Evolutionary conservation across 2,888 invertebrate species (phyloP).

Genomic region (Diloba caeruleocephala): DNA sequence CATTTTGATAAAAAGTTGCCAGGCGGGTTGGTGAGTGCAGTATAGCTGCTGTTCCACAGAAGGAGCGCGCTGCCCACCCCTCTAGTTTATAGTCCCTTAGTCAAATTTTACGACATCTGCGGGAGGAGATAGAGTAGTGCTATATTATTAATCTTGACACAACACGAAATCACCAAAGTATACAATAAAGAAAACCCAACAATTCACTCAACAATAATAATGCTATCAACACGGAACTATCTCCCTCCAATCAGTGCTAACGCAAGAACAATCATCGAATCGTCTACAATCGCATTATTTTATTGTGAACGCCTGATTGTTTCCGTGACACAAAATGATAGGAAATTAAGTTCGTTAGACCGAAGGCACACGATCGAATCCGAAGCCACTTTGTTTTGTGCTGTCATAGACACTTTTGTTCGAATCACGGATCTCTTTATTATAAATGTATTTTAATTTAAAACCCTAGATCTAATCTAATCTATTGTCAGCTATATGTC

Average conservation of each 20-base stretch:
- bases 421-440: no score
- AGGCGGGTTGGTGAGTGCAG: no score
- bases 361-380: constrained; percentile 4
- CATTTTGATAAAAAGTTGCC: no score
- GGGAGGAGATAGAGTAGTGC: no score
- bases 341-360: constrained; percentile 40
- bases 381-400: constrained; percentile 2
- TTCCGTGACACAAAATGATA: constrained; percentile 41
- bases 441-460: constrained; percentile 1
- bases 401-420: not conserved
- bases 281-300: constrained; percentile 37
- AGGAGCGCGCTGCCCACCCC: no score
- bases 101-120: no score
- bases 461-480: no score
- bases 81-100: no score
- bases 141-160: no score
- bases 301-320: constrained; percentile 34
- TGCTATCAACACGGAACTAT: constrained; percentile 23
- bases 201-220: constrained; percentile 25
- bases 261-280: constrained; percentile 36
- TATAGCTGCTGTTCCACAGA: no score
- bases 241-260: constrained; percentile 20
- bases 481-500: no score
- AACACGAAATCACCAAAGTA: not conserved
- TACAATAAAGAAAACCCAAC: constrained; percentile 22